phyloP scores from a whole-genome alignment of 2,888 invertebrate species.

The Rambutsinella grinnellia region DNA sequence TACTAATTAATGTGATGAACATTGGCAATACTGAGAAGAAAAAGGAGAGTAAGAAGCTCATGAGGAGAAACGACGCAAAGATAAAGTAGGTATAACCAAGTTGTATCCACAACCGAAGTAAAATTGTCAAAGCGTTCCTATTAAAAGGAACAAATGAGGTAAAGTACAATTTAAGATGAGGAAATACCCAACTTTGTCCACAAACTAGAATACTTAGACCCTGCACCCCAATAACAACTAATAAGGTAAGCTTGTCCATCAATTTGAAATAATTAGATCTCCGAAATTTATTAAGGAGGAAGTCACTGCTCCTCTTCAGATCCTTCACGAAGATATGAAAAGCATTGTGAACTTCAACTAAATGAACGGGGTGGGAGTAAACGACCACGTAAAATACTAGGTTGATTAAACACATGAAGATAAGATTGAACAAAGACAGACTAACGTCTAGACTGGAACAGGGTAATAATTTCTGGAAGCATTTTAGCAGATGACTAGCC shows the following conservation, averaged over 20 bases:
- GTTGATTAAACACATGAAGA: not conserved
- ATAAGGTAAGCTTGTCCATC: not conserved
- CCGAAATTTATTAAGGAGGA: too few relatives aligned
- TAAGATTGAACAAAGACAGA: not conserved
- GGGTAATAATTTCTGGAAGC: too few relatives aligned
- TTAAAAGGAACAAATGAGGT: not conserved
- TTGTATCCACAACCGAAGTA: not conserved
- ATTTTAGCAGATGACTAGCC: not conserved
- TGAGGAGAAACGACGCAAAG: not conserved
- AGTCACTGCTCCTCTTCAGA: not conserved
- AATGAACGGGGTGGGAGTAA: not conserved
- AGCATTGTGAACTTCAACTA: not conserved
- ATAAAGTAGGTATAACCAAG: not conserved
- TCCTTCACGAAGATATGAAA: not conserved
- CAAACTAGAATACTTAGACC: not conserved
- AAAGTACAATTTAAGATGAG: not conserved
- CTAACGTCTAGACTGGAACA: not conserved
- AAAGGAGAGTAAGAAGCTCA: not conserved
- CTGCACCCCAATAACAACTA: not conserved
- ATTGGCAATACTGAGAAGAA: not conserved
- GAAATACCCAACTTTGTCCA: not conserved
- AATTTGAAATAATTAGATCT: not conserved
- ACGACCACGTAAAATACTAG: not conserved
- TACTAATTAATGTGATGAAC: not conserved
- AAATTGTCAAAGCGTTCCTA: not conserved